A percentile compares a stretch with the other conserved stretches of the same genome.
Conservation (phyloP, 2,888 invertebrate genomes). For the Saturnia japonica region DNA sequence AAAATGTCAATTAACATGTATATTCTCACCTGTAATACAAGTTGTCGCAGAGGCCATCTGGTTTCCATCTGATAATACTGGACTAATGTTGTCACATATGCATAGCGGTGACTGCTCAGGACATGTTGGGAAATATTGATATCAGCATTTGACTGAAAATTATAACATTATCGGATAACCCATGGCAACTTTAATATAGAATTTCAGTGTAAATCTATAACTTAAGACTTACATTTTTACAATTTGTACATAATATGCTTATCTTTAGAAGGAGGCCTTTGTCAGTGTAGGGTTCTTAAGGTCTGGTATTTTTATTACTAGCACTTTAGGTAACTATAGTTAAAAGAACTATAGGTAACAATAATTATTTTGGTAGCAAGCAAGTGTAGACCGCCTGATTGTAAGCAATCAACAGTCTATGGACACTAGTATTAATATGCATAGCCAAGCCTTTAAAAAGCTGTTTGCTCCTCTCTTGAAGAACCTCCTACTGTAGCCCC, state of each 20-base stretch:
- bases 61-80: slow-evolving; percentile 98
- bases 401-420: background rate
- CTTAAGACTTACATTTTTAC: too few relatives aligned
- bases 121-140: slow-evolving; percentile 93
- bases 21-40: slow-evolving; percentile 84
- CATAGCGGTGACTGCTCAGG: slow-evolving; percentile 91
- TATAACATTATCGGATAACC: background rate
- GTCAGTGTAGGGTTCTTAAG: background rate
- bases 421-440: background rate
- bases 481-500: background rate
- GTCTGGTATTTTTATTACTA: background rate
- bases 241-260: background rate
- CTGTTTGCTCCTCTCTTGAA: too few relatives aligned
- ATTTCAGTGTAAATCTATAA: too few relatives aligned
- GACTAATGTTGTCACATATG: slow-evolving; percentile 91
- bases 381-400: too few relatives aligned
- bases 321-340: too few relatives aligned
- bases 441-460: background rate
- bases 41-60: slow-evolving; percentile 91
- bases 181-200: background rate
- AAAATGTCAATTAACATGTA: background rate
- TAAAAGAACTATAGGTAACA: too few relatives aligned
- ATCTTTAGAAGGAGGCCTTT: too few relatives aligned
- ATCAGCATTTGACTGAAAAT: slow-evolving; percentile 92
- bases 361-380: too few relatives aligned